A percentile compares a stretch with the other conserved stretches of the same genome.
phyloP scores from a whole-genome alignment of 37 sponge, comb jelly and placozoan genomes.

The Cliona cf. orientalis region DNA sequence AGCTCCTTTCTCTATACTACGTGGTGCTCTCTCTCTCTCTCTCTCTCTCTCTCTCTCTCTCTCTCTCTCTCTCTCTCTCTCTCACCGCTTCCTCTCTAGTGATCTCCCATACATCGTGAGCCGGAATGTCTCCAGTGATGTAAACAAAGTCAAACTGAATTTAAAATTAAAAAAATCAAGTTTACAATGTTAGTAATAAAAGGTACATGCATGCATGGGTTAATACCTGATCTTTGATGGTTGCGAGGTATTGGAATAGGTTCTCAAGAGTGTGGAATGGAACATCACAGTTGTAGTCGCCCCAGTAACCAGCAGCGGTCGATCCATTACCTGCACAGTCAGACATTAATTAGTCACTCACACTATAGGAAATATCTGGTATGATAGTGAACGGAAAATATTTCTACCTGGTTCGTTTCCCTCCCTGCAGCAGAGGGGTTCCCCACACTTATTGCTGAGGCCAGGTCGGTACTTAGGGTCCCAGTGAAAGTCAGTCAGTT shows the following conservation, averaged over 20 bases:
- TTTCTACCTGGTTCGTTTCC: constrained; percentile 60
- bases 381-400: too few relatives aligned
- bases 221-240: constrained; percentile 42
- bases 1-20: background rate
- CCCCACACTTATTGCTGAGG: constrained; percentile 79
- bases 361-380: too few relatives aligned
- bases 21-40: background rate
- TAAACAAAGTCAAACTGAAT: constrained; percentile 91
- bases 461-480: constrained; percentile 86
- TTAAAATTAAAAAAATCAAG: too few relatives aligned
- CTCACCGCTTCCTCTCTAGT: constrained; percentile 51
- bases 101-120: constrained; percentile 97
- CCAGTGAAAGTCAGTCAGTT: constrained; percentile 85
- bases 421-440: constrained; percentile 92
- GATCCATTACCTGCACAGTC: constrained; percentile 43
- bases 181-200: background rate
- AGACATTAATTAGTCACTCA: too few relatives aligned
- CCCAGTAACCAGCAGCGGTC: constrained; percentile 89
- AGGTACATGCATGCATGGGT: background rate
- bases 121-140: constrained; percentile 94
- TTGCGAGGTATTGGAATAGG: constrained; percentile 68
- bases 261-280: constrained; percentile 70
- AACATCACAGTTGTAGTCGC: constrained; percentile 87
- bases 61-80: constrained; percentile 50
- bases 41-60: constrained; percentile 65